Base-by-base conservation (phyloP, 2,888 invertebrate species). In the Mythimna loreyi region DNA sequence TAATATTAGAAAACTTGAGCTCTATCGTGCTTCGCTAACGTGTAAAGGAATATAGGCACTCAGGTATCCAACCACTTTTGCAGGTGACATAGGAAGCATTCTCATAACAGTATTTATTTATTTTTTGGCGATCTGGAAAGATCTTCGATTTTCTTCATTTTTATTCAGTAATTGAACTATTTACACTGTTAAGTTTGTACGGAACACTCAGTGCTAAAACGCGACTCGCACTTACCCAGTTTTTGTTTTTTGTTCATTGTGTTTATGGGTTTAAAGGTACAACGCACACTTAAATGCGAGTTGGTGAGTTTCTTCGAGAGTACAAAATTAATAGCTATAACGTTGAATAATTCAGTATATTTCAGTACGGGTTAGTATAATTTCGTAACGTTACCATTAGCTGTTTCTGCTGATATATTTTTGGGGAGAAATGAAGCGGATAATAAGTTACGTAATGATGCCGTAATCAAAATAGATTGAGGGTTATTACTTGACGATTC, bases 231-330 rank as follows among this genome's bases (percentile, higher is more conserved):
- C 13, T 36, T 36, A 13, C 11, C 36, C 36, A 3, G 36, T 11
- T 33, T 77, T 74, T 73, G 71, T 79, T 83, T 85, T 81, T 65
- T 47, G 66, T 62, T 57, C 57, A 68, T 69, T 72, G 80, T 80
- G 75, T 70, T 47, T 58, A 55, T 64, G 30, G 62, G 30, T 62
- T 73, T 74, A 58, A 64, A 55, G 55, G 55, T 55, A 28, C 60
- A 53, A 62, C 40, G 69, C 65, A 63, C 19, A 63, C 19, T 53
- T 67, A 70, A 80, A 79, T 75, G 68, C 64, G 72, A 82, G 65
- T 80, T 80, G n/a, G 28, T 11, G 59, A 75, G 66, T 64, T 75
- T 64, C 68, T 59, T 67, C 28, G 36, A 36, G 45, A 80, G 57
- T 71, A 78, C 62, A 66, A 60, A 74, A 83, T 80, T 63, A 72